Conservation (phyloP, 2,888 invertebrate genomes). For the Hartigia nigra region DNA sequence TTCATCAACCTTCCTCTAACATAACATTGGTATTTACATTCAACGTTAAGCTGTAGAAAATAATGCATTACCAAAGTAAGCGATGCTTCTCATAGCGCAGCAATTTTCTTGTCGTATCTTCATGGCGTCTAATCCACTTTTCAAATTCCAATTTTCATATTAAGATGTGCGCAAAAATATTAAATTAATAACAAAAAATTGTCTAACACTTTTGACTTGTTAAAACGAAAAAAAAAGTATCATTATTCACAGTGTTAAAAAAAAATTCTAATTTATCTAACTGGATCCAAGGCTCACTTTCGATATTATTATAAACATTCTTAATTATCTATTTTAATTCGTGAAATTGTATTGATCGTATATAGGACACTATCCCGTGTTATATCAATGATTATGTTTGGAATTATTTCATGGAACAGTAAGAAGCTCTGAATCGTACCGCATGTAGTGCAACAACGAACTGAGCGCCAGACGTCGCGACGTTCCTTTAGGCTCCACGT, state of each 20-base stretch:
- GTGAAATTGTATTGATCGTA: not conserved
- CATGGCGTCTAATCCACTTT: conserved; percentile 34
- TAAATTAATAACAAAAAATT: not conserved
- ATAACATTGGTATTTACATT: not conserved
- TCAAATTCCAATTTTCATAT: not conserved
- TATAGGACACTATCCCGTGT: not conserved
- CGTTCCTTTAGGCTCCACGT: not conserved
- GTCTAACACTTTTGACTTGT: not conserved
- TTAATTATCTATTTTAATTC: not conserved
- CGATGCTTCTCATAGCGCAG: conserved; percentile 52
- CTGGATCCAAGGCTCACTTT: not conserved
- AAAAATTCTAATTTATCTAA: not conserved
- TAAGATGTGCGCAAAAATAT: not conserved
- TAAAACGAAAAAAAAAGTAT: not conserved
- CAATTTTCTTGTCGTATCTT: conserved; percentile 58
- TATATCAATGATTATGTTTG: not conserved
- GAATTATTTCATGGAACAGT: not conserved
- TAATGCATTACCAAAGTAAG: conserved; percentile 54
- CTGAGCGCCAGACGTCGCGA: not conserved
- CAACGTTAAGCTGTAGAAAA: not conserved
- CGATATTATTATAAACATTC: not conserved
- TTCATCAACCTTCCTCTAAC: not conserved
- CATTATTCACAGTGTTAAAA: not conserved
- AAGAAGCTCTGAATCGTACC: not conserved
- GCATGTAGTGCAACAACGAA: not conserved